phyloP scores from a whole-genome alignment of 1,140 invertebrate genomes.

The Pararge aegeria region DNA sequence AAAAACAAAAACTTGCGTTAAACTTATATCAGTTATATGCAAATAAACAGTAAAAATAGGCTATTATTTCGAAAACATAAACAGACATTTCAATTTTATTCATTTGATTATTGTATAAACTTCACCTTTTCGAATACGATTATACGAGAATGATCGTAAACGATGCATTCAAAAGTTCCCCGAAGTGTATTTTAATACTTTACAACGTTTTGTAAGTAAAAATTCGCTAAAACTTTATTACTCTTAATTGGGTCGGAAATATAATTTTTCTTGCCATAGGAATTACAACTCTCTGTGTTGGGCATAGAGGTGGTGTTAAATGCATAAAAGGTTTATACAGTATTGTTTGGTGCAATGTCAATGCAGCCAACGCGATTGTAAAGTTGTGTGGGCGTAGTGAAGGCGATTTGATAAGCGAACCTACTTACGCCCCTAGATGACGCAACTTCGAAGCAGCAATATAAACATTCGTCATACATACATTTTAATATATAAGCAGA shows the following conservation, averaged over 20 bases:
- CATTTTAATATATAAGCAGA: too few species aligned
- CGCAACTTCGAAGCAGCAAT: not conserved
- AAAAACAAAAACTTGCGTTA: too few species aligned
- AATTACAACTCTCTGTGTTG: not conserved
- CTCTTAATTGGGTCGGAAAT: conserved; percentile 4
- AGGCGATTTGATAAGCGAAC: conserved; percentile 6
- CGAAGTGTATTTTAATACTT: not conserved
- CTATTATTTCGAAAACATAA: too few species aligned
- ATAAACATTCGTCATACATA: too few species aligned
- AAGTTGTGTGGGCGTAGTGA: not conserved
- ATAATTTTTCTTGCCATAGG: not conserved
- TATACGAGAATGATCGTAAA: not conserved
- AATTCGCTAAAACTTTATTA: conserved; percentile 10
- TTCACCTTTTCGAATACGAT: not conserved
- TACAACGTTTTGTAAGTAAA: conserved; percentile 1
- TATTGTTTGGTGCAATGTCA: conserved; percentile 2
- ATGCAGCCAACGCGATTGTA: conserved; percentile 4
- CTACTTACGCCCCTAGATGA: not conserved
- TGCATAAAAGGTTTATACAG: not conserved
- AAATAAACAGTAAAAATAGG: too few species aligned
- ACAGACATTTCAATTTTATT: too few species aligned
- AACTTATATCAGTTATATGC: too few species aligned
- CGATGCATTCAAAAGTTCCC: not conserved
- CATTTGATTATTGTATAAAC: too few species aligned
- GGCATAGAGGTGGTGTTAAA: not conserved